Evolutionary conservation across 2,113 vertebrate genomes (phyloP).

Genomic region (Tricholaema leucomelas): DNA sequence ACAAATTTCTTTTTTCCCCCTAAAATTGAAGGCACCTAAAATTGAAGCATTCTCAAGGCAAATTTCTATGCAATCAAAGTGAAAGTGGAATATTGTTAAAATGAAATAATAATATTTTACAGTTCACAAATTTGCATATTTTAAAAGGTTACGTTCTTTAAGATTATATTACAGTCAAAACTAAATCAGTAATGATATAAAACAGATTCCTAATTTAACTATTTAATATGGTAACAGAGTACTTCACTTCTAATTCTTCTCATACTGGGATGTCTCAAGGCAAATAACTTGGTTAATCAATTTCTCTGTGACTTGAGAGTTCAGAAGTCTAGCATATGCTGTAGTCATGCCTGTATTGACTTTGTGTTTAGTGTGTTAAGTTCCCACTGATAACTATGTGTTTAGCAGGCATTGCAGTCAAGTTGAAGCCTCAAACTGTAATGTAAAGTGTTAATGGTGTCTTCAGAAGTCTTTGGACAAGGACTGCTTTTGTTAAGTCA

Average conservation of each 20-base stretch:
- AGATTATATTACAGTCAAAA: not conserved
- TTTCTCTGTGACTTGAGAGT: not conserved
- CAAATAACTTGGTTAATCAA: not conserved
- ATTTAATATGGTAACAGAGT: not conserved
- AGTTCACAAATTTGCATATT: not conserved
- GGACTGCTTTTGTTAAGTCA: not conserved
- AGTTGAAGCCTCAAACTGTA: not conserved
- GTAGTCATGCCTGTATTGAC: not conserved
- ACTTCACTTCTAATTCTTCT: not conserved
- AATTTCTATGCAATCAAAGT: not conserved
- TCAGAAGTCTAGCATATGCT: not conserved
- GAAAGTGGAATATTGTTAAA: not conserved
- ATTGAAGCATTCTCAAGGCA: not conserved
- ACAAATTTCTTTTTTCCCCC: not conserved
- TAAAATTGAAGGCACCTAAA: not conserved
- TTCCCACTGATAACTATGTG: not conserved
- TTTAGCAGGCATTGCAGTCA: not conserved
- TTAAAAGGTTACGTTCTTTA: slow-evolving; percentile 8
- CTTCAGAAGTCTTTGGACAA: not conserved
- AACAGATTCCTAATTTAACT: not conserved
- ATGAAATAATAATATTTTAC: not conserved
- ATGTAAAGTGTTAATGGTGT: not conserved
- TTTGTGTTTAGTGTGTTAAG: not conserved
- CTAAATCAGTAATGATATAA: not conserved
- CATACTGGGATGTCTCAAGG: not conserved